Conservation (phyloP, 2,888 invertebrate genomes). For the Molorchus minor region DNA sequence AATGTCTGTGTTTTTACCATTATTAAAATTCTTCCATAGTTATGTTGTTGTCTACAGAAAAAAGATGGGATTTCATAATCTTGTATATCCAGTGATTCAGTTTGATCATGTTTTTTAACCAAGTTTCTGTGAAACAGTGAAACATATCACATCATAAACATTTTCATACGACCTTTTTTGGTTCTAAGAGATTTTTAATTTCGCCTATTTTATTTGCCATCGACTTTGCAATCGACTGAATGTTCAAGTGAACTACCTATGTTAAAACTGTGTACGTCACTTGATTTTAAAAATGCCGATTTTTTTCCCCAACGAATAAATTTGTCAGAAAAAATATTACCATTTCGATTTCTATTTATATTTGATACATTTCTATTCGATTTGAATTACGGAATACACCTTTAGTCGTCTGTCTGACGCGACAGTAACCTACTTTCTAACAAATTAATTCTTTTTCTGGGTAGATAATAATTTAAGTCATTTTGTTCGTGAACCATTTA, state of each 20-base stretch:
- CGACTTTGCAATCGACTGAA: slow-evolving; percentile 6
- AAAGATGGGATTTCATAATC: neutral
- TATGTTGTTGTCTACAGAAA: neutral
- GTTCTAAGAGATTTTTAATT: neutral
- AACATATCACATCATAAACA: neutral
- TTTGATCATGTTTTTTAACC: slow-evolving; percentile 5
- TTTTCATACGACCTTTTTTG: neutral
- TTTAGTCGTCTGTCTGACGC: no score
- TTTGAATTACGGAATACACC: no score
- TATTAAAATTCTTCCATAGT: neutral
- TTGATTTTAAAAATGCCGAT: neutral
- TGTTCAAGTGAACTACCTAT: slow-evolving; percentile 4
- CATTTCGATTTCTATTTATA: no score
- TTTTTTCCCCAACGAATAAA: no score
- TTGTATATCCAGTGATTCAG: neutral
- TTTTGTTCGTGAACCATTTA: no score
- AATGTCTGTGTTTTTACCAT: neutral
- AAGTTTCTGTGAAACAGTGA: slow-evolving; percentile 9
- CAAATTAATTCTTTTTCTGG: no score
- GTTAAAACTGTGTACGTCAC: neutral
- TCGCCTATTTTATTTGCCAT: slow-evolving; percentile 1
- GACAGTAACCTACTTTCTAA: no score
- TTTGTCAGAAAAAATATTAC: no score
- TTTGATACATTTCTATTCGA: no score
- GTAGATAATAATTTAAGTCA: no score